A percentile compares a stretch with the other conserved stretches of the same genome.
Evolutionary conservation across 2,113 vertebrate species (phyloP).

Genomic region (Sinosuthora webbiana): DNA sequence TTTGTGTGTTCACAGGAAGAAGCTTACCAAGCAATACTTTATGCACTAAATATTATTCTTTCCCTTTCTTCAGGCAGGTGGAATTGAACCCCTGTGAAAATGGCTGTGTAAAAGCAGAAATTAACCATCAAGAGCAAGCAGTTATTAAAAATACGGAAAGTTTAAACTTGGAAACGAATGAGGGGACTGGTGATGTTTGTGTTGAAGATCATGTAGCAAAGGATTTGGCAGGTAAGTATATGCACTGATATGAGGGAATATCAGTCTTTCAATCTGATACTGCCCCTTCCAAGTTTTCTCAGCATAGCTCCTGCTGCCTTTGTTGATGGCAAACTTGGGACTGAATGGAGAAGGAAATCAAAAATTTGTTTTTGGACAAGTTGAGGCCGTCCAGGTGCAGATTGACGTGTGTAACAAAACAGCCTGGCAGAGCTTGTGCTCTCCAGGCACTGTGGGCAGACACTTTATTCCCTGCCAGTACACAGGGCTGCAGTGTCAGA

Average conservation of each 20-base stretch:
- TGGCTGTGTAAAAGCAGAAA: constrained; percentile 70
- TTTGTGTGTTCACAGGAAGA: background rate
- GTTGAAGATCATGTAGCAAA: constrained; percentile 43
- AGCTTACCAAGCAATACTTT: background rate
- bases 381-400: background rate
- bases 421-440: background rate
- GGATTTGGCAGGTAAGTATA: constrained; percentile 59
- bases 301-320: background rate
- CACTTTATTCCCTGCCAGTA: background rate
- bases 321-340: background rate
- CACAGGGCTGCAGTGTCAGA: background rate
- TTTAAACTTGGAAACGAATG: constrained; percentile 51
- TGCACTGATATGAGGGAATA: background rate
- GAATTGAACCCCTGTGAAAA: constrained; percentile 79
- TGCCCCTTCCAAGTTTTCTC: background rate
- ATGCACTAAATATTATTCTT: background rate
- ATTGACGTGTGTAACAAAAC: rapidly evolving
- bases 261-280: background rate
- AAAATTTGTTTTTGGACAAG: background rate
- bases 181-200: constrained; percentile 11
- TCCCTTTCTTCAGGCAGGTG: constrained; percentile 71
- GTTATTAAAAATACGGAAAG: constrained; percentile 48
- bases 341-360: background rate
- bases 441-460: background rate
- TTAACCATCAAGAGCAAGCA: constrained; percentile 60